phyloP scores from a whole-genome alignment of 2,113 vertebrate species.

The Pelvicachromis taeniatus region DNA sequence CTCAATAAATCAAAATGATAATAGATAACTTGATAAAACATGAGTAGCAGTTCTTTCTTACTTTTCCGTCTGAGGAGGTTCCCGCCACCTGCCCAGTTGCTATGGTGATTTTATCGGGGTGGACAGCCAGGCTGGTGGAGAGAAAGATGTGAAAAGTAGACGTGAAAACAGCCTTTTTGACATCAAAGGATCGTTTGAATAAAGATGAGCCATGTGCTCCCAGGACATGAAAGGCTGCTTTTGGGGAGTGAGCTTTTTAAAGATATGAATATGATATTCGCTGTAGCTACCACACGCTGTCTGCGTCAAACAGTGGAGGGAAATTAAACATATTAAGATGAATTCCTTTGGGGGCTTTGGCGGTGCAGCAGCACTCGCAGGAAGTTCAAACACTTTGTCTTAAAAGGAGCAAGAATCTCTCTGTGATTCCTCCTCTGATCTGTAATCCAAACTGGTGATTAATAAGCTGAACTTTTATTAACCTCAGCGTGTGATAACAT shows the following conservation, averaged over 20 bases:
- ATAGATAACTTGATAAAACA: background rate
- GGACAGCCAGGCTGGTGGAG: slow-evolving; percentile 86
- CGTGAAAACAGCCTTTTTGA: slow-evolving; percentile 26
- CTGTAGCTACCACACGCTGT: background rate
- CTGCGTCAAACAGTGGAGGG: background rate
- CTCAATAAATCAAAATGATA: background rate
- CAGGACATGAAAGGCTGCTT: slow-evolving; percentile 22
- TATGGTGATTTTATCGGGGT: slow-evolving; percentile 98
- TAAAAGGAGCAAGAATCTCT: background rate
- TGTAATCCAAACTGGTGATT: background rate
- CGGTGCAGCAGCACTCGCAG: background rate
- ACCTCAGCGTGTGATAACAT: background rate
- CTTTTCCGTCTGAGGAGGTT: slow-evolving; percentile 95
- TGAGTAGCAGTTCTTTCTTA: slow-evolving; percentile 62
- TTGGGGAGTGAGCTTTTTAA: background rate
- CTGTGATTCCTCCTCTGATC: background rate
- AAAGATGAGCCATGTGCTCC: slow-evolving; percentile 24
- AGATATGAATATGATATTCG: background rate
- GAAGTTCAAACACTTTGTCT: background rate
- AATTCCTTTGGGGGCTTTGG: background rate
- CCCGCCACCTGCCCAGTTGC: slow-evolving; percentile 97
- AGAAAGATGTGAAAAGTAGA: slow-evolving; percentile 24
- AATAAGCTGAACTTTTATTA: background rate
- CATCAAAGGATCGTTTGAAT: slow-evolving; percentile 33
- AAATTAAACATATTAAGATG: slow-evolving; percentile 1